Percentiles rank a stretch among this genome's conserved stretches.
Conservation (phyloP, 1,140 invertebrate genomes). For the Drosophila gunungcola region DNA sequence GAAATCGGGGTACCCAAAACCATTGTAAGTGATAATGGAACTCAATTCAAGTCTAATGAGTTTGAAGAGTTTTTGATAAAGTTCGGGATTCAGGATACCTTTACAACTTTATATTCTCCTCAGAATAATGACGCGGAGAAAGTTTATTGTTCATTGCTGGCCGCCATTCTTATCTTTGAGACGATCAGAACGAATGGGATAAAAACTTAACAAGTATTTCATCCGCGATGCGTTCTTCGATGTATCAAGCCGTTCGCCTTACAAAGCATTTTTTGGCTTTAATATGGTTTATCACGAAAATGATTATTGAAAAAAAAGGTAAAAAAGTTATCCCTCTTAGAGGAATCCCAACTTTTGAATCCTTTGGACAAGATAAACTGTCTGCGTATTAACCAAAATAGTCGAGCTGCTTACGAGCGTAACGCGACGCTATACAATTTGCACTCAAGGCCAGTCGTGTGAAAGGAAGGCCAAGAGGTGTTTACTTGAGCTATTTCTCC, state of each 20-base stretch:
- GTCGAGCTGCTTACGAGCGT: not conserved
- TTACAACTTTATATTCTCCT: slow-evolving; percentile 8
- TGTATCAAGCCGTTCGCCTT: slow-evolving; percentile 6
- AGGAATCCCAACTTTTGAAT: slow-evolving; percentile 3
- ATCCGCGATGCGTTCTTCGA: not conserved
- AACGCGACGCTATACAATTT: not conserved
- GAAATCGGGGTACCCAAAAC: no score
- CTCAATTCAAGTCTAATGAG: no score
- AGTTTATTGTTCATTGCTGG: no score
- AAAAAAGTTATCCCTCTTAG: not conserved
- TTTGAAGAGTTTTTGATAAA: no score
- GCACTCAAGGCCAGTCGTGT: not conserved
- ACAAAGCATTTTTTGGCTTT: slow-evolving; percentile 1
- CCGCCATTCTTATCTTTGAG: no score
- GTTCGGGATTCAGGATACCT: no score
- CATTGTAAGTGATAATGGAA: no score
- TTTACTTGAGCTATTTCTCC: not conserved
- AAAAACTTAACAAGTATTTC: slow-evolving; percentile 1
- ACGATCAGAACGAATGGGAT: no score
- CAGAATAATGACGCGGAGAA: not conserved
- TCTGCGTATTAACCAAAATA: not conserved
- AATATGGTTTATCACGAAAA: slow-evolving; percentile 2
- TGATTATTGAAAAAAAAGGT: not conserved
- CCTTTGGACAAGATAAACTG: not conserved
- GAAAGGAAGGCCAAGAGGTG: slow-evolving; percentile 7